Evolutionary conservation across 2,888 invertebrate genomes (phyloP), one percentile per base, ranked within the genome.

Genomic region (Andrena trimmerana): DNA sequence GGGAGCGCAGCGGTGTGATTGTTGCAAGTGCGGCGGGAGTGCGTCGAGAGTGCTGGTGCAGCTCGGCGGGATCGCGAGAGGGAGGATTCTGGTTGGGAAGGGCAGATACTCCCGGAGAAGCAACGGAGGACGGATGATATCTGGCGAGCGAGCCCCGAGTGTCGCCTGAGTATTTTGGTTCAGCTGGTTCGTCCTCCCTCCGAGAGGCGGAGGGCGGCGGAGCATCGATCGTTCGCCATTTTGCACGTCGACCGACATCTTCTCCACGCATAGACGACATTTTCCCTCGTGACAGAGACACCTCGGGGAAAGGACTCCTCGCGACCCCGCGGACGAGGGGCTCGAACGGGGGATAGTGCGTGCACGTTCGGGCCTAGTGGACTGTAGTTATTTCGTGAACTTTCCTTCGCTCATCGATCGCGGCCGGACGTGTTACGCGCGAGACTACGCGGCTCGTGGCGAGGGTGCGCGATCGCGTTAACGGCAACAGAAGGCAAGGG

Each of bases 201-300:
- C 68, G 87, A 59, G 82, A 83, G 86, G 81, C 74, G 84, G 87
- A 88, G 89, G 89, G 86, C 77, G 87, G 86, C 67, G 66, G 78
- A 77, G 81, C 89, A 92, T 92, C 91, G 92, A 91, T 91, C 90
- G 91, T 75, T 91, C 93, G 93, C 93, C 93, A 93, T 93, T 92
- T 93, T 92, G 92, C 88, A 73, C 86, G 86, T 84, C 86, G 86
- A 79, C 83, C 95, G 91, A 88, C 88, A 90, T 89, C 87, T 90
- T 88, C 94, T 94, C 86, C 80, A 80, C 80, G 78, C 76, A 80
- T 63, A 79, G 87, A 80, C 86, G 87, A 88, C 87, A 87, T 85
- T 84, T 87, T 82, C 80, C 87, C 85, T 79, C 88, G 85, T 81
- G 78, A 81, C 78, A 71, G 54, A 16, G 60, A 16, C 16, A 67